phyloP scores from a whole-genome alignment of 1,140 invertebrate genomes.

The Melanaphis sacchari region DNA sequence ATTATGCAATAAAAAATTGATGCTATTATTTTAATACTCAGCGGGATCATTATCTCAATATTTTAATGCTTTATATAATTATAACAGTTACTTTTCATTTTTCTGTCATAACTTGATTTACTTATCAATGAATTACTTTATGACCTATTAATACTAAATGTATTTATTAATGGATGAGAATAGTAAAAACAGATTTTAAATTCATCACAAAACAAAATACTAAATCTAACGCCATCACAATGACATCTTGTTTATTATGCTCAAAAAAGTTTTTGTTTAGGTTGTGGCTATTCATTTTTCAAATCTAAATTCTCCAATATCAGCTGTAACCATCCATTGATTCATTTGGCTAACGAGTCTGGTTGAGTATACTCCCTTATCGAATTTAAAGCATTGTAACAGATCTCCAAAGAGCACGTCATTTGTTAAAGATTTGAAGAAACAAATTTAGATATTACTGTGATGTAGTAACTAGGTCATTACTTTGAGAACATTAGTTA shows the following conservation, averaged over 20 bases:
- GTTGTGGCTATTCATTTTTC: neutral
- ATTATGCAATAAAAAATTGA: neutral
- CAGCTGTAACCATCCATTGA: neutral
- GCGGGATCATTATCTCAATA: neutral
- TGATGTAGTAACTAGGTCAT: neutral
- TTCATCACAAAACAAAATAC: neutral
- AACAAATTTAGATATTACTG: constrained; percentile 23
- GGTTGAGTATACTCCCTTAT: neutral
- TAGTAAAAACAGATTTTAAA: neutral
- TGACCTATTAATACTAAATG: too few relatives aligned
- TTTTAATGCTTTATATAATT: neutral
- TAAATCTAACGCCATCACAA: neutral
- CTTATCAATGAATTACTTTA: neutral
- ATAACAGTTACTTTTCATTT: neutral
- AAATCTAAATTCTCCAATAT: neutral
- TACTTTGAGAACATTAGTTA: constrained; percentile 15
- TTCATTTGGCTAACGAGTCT: neutral
- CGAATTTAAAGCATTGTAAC: neutral
- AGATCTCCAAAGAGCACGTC: neutral
- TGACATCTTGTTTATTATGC: neutral
- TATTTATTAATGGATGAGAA: neutral
- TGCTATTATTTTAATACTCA: neutral
- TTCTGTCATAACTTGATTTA: neutral
- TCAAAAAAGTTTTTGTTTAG: neutral
- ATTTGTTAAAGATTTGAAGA: neutral